Evolutionary conservation across 2,113 vertebrate species (phyloP).

Genomic region (Prochilodus magdalenae): DNA sequence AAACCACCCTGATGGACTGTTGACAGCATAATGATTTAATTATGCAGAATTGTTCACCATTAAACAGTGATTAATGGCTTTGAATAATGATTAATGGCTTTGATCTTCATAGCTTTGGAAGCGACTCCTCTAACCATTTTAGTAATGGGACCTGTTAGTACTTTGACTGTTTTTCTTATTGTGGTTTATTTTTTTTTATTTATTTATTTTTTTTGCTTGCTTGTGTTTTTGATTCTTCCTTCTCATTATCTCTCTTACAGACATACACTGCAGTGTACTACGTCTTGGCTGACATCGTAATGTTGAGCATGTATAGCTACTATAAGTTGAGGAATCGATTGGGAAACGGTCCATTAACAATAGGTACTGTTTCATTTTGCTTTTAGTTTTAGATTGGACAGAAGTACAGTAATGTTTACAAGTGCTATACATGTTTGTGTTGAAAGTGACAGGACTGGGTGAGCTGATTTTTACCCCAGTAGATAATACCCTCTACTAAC

Average conservation of each 20-base stretch:
- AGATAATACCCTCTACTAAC: background rate
- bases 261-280: slow-evolving; percentile 94
- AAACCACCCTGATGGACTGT: too few species aligned
- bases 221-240: slow-evolving; percentile 1
- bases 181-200: background rate
- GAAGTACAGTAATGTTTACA: background rate
- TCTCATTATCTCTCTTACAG: slow-evolving; percentile 65
- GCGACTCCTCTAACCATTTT: too few species aligned
- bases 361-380: background rate
- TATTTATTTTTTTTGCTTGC: slow-evolving; percentile 12
- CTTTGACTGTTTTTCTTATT: background rate
- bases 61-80: background rate
- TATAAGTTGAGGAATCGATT: slow-evolving; percentile 82
- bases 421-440: too few species aligned
- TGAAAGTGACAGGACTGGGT: background rate
- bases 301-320: slow-evolving; percentile 86
- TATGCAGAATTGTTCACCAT: too few species aligned
- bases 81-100: background rate
- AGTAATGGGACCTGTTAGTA: background rate
- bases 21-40: too few species aligned
- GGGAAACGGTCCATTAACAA: slow-evolving; percentile 34
- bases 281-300: slow-evolving; percentile 85
- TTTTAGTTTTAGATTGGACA: background rate
- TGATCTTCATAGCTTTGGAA: background rate
- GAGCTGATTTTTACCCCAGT: too few species aligned